These are phyloP conservation scores for Chesias legatella DNA, from an alignment of 2,888 invertebrate species.

Conservation along the genomic window DNA sequence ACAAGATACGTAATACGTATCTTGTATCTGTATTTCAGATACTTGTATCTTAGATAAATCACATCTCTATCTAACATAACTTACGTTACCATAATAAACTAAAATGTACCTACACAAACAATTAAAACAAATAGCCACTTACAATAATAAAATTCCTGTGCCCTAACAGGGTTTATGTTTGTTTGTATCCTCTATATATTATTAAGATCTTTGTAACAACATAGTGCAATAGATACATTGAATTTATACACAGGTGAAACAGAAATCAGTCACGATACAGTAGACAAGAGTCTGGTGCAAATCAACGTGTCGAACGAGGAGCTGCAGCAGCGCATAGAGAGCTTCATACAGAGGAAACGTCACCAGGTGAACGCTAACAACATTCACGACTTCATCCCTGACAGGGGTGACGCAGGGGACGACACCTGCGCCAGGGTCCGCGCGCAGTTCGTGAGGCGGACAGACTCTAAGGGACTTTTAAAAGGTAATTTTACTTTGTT, in stretches of 20 bases:
- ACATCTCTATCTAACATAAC: no score
- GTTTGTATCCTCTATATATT: no score
- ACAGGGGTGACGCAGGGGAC: slow-evolving; percentile 48
- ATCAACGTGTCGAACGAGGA: slow-evolving; percentile 84
- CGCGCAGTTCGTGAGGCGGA: slow-evolving; percentile 85
- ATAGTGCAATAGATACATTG: neutral
- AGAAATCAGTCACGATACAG: slow-evolving; percentile 11
- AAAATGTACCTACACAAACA: no score
- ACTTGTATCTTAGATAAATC: no score
- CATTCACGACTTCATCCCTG: slow-evolving; percentile 85
- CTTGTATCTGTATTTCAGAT: no score
- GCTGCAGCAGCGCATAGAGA: slow-evolving; percentile 84
- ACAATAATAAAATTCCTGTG: no score
- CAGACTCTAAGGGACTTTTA: slow-evolving; percentile 89
- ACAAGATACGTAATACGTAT: no score
- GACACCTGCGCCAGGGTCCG: slow-evolving; percentile 88
- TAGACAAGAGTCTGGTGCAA: slow-evolving; percentile 79
- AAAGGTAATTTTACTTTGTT: slow-evolving; percentile 79
- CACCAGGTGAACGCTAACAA: slow-evolving; percentile 86
- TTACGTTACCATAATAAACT: no score
- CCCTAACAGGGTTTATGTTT: no score
- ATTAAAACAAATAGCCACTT: no score
- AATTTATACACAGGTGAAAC: slow-evolving; percentile 30
- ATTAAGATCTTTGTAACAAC: neutral
- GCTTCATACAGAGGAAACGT: slow-evolving; percentile 88